Percentiles rank a stretch among this genome's conserved stretches.
phyloP scores from a whole-genome alignment of 2,113 vertebrate species.

The Seriola aureovittata region DNA sequence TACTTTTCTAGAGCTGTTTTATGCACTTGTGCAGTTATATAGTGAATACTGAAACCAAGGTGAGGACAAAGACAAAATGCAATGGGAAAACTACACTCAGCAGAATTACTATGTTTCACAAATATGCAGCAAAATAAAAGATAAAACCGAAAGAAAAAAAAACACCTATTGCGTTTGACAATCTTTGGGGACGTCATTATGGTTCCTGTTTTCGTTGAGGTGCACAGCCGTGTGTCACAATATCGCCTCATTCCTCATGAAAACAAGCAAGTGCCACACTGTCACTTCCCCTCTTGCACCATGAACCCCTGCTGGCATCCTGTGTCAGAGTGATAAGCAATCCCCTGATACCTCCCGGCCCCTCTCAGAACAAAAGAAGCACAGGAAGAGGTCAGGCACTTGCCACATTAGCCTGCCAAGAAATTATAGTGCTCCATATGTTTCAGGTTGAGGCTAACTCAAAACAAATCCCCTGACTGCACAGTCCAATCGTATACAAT shows the following conservation, averaged over 20 bases:
- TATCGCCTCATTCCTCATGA: constrained; percentile 69
- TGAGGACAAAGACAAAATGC: background rate
- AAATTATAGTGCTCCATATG: constrained; percentile 71
- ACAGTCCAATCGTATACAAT: constrained; percentile 55
- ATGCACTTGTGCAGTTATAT: background rate
- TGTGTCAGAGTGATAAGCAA: constrained; percentile 82
- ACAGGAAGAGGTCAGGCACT: constrained; percentile 76
- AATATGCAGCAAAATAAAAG: background rate
- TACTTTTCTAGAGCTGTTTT: background rate
- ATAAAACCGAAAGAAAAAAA: background rate
- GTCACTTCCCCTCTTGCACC: constrained; percentile 80
- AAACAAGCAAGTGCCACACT: constrained; percentile 77
- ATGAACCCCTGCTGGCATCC: constrained; percentile 77
- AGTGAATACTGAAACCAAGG: background rate
- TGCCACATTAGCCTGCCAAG: constrained; percentile 70
- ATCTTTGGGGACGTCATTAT: constrained; percentile 50
- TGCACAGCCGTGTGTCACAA: constrained; percentile 73
- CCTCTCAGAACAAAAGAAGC: constrained; percentile 77
- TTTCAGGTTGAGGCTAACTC: constrained; percentile 74
- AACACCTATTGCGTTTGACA: constrained; percentile 21
- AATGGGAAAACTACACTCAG: background rate
- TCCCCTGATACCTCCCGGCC: constrained; percentile 72
- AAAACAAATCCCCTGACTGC: constrained; percentile 74
- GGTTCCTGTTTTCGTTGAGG: constrained; percentile 74
- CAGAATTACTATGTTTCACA: background rate